Conservation (phyloP, 2,797 vertebrate species). For the Buceros bicornis region DNA sequence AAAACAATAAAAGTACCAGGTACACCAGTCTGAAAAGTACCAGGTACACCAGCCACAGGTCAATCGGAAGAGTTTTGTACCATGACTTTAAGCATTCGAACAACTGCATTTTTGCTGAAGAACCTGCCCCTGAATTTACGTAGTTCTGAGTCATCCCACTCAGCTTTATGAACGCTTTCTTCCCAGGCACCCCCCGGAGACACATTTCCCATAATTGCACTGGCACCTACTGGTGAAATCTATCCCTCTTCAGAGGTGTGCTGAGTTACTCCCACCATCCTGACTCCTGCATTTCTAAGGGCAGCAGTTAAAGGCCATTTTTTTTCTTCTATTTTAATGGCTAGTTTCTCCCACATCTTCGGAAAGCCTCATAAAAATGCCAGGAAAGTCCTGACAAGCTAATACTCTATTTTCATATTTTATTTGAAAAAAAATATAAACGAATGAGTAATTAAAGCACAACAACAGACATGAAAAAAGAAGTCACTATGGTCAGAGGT, state of each 20-base stretch:
- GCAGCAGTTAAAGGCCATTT: background rate
- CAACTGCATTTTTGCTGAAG: background rate
- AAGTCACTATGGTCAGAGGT: background rate
- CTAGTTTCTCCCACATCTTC: background rate
- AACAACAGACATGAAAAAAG: background rate
- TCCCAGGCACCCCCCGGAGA: background rate
- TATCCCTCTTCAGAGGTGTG: accelerated
- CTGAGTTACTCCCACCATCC: background rate
- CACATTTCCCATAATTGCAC: background rate
- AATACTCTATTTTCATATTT: background rate
- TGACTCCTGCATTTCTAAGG: background rate
- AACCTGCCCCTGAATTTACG: background rate
- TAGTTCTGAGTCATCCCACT: background rate
- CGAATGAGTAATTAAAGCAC: background rate
- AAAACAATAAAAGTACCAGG: accelerated
- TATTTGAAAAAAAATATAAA: background rate
- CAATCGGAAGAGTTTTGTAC: background rate
- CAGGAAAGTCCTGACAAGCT: background rate
- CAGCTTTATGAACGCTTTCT: background rate
- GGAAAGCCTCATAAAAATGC: background rate
- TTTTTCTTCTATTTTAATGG: background rate
- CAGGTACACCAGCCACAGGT: background rate
- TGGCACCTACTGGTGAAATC: slow-evolving; percentile 19
- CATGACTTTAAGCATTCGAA: background rate
- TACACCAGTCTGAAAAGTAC: background rate